Evolutionary conservation across 2,113 vertebrate species (phyloP).

Genomic region (Chaetops frenatus): DNA sequence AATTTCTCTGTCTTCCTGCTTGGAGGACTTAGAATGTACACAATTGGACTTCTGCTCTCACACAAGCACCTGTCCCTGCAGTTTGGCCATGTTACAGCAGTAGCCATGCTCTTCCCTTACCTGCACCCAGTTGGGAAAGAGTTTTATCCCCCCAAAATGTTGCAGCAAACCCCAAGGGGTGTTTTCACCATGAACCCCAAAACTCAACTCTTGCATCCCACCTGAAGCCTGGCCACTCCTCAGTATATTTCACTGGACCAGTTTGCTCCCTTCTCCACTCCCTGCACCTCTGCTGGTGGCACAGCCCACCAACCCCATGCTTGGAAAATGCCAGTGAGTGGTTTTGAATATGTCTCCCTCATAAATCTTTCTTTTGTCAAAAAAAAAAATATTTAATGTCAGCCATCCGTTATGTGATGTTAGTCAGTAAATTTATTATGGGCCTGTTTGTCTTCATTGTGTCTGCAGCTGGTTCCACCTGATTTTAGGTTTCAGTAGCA

Average conservation of each 20-base stretch:
- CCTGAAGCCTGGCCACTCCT: neutral
- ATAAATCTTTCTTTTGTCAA: neutral
- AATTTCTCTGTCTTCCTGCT: neutral
- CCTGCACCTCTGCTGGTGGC: neutral
- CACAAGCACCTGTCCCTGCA: neutral
- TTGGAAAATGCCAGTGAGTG: neutral
- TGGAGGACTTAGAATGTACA: rapidly evolving
- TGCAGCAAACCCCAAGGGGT: neutral
- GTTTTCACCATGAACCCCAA: neutral
- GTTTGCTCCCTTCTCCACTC: neutral
- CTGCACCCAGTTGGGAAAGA: neutral
- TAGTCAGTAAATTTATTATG: neutral
- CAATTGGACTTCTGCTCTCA: neutral
- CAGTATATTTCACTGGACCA: neutral
- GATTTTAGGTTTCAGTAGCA: conserved; percentile 16
- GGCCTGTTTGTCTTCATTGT: conserved; percentile 10
- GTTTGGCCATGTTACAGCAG: neutral
- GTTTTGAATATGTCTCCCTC: neutral
- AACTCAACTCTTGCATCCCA: neutral
- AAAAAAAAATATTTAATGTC: neutral
- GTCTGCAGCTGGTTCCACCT: neutral
- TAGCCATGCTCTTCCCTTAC: neutral
- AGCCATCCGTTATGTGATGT: neutral
- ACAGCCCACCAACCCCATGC: neutral
- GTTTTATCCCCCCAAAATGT: neutral